These are phyloP conservation scores for Ditylenchus weischeri DNA, from an alignment of 2,888 invertebrate species.

Conservation along the genomic window DNA sequence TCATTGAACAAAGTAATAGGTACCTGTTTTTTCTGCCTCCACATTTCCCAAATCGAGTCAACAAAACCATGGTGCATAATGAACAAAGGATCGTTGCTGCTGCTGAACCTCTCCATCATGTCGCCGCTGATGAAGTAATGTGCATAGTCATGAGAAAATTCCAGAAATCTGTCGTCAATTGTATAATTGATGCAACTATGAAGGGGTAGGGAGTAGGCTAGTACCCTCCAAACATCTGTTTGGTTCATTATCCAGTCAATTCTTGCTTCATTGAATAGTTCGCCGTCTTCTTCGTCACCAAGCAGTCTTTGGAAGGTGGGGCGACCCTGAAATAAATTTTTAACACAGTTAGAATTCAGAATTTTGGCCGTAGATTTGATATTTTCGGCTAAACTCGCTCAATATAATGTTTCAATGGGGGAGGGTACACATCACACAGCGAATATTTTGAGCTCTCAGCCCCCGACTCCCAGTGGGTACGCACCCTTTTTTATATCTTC, in stretches of 20 bases:
- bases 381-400: too few species aligned
- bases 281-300: constrained; percentile 41
- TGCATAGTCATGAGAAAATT: constrained; percentile 56
- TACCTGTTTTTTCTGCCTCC: constrained; percentile 45
- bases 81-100: constrained; percentile 60
- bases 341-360: background rate
- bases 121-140: constrained; percentile 52
- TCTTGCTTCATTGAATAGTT: constrained; percentile 44
- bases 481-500: too few species aligned
- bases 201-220: constrained; percentile 36
- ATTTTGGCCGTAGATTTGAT: too few species aligned
- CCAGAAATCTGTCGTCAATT: constrained; percentile 52
- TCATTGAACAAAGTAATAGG: background rate
- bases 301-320: constrained; percentile 30
- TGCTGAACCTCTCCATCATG: constrained; percentile 40
- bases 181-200: constrained; percentile 34
- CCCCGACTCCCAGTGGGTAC: too few species aligned
- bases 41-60: constrained; percentile 45
- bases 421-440: too few species aligned
- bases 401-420: too few species aligned
- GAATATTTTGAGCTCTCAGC: too few species aligned
- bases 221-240: constrained; percentile 34
- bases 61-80: constrained; percentile 57
- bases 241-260: constrained; percentile 44
- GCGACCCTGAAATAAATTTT: constrained; percentile 22